Base-by-base conservation (phyloP, 2,888 invertebrate genomes). In the Panopea generosa region DNA sequence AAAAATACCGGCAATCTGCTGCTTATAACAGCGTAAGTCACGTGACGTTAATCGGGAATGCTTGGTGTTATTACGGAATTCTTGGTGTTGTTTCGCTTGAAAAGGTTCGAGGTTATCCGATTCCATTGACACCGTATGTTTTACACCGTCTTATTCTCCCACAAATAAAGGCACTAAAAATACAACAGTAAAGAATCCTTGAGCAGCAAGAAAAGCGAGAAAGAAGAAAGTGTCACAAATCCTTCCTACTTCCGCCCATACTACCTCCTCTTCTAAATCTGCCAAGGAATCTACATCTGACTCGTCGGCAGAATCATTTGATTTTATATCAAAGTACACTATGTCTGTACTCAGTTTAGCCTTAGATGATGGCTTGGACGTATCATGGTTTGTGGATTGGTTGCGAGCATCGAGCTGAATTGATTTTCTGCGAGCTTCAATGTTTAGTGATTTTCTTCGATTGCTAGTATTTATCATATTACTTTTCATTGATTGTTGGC, bases 221-320 rank as follows among this genome's bases (percentile, higher is more conserved):
- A 79, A 79, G 50, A 79, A 79, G 61, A 79, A 75, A 2, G 72
- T 75, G 29, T 79, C 79, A 11, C 57, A 56, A 24, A 79, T 72
- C 29, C 79, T 59, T 6, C 79, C 79, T 26, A 79, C 79, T 57
- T 75, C 79, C 7, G 68, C 40, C 79, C 79, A 79, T 7, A 26
- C 45, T 1, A 79, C 79, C 24, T 79, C 79, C 33, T 79, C 75
- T 47, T 79, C 79, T 2, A 79, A 27, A 61, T 75, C 75, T n/a
- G 71, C 75, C 16, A 79, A 60, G 2, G 79, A 79, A 50, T 75
- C 75, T 4, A 59, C 50, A 9, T 74, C 74, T 47, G n/a, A n/a
- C 22, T 60, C 60, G n/a, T 62, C 24, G 2, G 33, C 40, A 24
- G 38, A 14, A 2, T 52, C 62, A 24, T 9, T 24, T 18, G n/a